These are phyloP conservation scores for Perizoma flavofasciatum DNA, from an alignment of 2,888 invertebrate genomes.

Conservation along the genomic window DNA sequence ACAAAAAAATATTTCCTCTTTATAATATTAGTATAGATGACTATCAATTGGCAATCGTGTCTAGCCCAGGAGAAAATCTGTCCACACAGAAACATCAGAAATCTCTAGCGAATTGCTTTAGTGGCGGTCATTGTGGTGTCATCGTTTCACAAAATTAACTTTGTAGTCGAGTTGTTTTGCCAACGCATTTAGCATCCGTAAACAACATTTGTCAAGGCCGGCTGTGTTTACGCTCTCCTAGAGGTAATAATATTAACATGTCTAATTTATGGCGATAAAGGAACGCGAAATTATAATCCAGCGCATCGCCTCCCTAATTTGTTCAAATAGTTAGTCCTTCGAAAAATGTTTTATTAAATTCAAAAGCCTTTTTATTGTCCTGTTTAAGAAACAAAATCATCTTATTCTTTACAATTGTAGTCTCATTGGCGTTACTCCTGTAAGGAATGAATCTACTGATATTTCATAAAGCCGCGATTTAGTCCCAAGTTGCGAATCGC, in stretches of 20 bases:
- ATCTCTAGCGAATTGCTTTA: conserved; percentile 18
- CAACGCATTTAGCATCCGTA: conserved; percentile 69
- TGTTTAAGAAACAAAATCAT: conserved; percentile 1
- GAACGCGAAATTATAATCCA: conserved; percentile 21
- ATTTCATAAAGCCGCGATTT: conserved; percentile 62
- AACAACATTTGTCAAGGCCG: conserved; percentile 71
- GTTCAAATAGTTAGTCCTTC: too few relatives aligned
- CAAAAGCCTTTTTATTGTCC: too few relatives aligned
- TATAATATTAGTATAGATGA: too few relatives aligned
- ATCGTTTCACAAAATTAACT: conserved; percentile 49
- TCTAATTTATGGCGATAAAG: conserved; percentile 42
- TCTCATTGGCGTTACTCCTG: conserved; percentile 17
- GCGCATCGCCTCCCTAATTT: background rate
- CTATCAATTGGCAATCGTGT: too few relatives aligned
- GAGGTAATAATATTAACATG: conserved; percentile 46
- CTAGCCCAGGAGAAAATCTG: too few relatives aligned
- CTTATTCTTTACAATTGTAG: conserved; percentile 20
- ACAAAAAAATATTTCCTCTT: too few relatives aligned
- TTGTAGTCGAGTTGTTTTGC: conserved; percentile 58
- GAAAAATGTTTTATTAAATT: background rate
- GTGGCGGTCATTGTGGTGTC: conserved; percentile 28
- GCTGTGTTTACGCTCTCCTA: conserved; percentile 63
- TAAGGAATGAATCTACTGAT: conserved; percentile 51
- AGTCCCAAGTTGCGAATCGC: conserved; percentile 74
- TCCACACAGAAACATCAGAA: conserved; percentile 24